Base-by-base conservation (phyloP, 2,797 vertebrate species). In the Myioborus miniatus region DNA sequence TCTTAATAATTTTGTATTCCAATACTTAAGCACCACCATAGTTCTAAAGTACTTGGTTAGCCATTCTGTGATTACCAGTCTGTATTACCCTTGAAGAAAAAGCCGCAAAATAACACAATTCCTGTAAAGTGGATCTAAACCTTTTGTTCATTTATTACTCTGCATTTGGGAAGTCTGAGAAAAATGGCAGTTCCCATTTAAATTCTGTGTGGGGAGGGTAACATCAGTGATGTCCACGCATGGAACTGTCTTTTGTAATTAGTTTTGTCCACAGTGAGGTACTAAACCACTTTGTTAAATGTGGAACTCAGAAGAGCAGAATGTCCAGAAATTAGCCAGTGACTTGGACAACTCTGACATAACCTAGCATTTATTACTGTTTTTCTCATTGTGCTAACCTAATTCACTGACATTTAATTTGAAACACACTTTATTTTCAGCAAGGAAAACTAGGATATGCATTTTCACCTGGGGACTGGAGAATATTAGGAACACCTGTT, bases 181-280 rank as follows among this genome's bases (percentile, higher is more conserved):
- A 96, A 96, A 91, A 78, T 8, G 37, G 84, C 72, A 89, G 58
- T 74, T 91, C 19, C 77, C 67, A 14, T 77, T 97, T 96, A 95
- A 92, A 75, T 22, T 43, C 19, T 50, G 4, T 64, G 39, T 5
- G 4, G 13, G 47, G 55, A 93, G 43, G 53, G 52, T 87, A 92
- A 96, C 76, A 93, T 89, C 69, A 83, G 18, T 36, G 32, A 29
- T 96, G 30, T 52, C 85, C 72, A 92, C 94, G 94, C 95, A 95
- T 95, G 70, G 96, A 97, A 97, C 95, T 97, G 81, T 83, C 86
- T 97, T 97, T 95, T 29, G 30, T 95, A 96, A 96, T 95, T 95
- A 87, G n/a, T 83, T 97, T 95, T 96, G 78, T 52, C 82, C 49
- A 44, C 46, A 74, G 47, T 89, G 83, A 96, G 77, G 70, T 85